Conservation (phyloP, 2,113 vertebrate species). For the Argyrosomus japonicus region DNA sequence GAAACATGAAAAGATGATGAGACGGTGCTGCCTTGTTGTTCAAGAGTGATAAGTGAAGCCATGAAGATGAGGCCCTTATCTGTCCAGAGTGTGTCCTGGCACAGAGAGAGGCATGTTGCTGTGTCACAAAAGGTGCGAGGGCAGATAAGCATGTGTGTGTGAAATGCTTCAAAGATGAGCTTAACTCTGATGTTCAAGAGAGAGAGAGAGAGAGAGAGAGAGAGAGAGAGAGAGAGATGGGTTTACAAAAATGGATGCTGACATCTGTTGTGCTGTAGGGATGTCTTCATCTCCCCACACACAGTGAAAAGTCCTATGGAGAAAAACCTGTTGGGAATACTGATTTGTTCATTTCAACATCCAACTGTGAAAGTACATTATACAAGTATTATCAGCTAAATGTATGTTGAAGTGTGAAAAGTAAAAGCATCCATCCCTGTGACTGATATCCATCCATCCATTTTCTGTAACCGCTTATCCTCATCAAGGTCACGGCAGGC, state of each 20-base stretch:
- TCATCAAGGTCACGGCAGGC: too few relatives aligned
- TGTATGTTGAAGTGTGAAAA: neutral
- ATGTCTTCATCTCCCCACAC: constrained; percentile 55
- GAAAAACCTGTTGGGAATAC: constrained; percentile 21
- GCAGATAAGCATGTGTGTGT: constrained; percentile 74
- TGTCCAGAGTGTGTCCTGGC: constrained; percentile 58
- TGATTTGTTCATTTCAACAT: constrained; percentile 16
- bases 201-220: constrained; percentile 10
- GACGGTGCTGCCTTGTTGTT: constrained; percentile 70
- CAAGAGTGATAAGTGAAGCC: constrained; percentile 75
- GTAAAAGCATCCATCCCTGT: neutral
- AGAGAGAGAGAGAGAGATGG: neutral
- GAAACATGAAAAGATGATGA: constrained; percentile 51
- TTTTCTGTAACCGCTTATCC: too few relatives aligned
- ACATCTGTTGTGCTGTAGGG: constrained; percentile 47
- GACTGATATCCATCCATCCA: neutral
- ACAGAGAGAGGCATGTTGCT: constrained; percentile 67
- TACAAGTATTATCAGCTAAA: neutral
- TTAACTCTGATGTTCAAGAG: constrained; percentile 48
- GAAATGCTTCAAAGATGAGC: constrained; percentile 68
- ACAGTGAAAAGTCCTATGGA: constrained; percentile 4
- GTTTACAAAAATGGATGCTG: constrained; percentile 36
- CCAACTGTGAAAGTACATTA: neutral
- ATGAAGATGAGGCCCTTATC: constrained; percentile 72
- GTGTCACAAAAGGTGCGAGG: constrained; percentile 71